Conservation (phyloP, 2,113 vertebrate genomes). For the Centrocercus urophasianus region DNA sequence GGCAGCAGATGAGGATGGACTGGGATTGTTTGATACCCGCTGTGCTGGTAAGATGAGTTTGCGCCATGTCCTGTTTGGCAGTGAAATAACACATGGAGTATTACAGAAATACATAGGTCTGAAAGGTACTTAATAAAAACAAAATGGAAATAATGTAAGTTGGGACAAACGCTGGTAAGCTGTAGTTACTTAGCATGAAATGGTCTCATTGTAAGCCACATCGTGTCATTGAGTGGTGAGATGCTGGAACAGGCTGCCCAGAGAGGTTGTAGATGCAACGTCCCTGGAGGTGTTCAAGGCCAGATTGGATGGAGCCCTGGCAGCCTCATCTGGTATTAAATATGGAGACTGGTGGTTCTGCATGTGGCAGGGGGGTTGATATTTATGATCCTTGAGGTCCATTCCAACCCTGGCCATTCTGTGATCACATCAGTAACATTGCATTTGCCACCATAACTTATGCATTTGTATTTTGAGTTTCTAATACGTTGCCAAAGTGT, state of each 20-base stretch:
- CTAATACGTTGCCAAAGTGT: neutral
- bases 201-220: neutral
- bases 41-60: conserved; percentile 50
- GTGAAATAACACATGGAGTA: neutral
- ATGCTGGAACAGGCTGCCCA: too few relatives aligned
- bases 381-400: too few relatives aligned
- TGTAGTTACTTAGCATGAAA: neutral
- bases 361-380: too few relatives aligned
- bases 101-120: neutral
- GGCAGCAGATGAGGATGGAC: conserved; percentile 79
- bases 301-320: too few relatives aligned
- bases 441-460: neutral
- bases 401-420: too few relatives aligned
- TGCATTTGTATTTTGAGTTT: neutral
- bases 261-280: too few relatives aligned
- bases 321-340: too few relatives aligned
- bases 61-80: neutral
- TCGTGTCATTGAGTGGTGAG: neutral
- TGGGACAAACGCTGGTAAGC: neutral
- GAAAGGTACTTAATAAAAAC: neutral
- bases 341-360: too few relatives aligned
- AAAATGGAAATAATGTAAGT: neutral
- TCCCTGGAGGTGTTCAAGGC: too few relatives aligned
- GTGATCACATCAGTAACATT: neutral
- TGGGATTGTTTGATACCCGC: conserved; percentile 69